phyloP scores from a whole-genome alignment of 2,888 invertebrate genomes.

The Subacronicta megacephala region DNA sequence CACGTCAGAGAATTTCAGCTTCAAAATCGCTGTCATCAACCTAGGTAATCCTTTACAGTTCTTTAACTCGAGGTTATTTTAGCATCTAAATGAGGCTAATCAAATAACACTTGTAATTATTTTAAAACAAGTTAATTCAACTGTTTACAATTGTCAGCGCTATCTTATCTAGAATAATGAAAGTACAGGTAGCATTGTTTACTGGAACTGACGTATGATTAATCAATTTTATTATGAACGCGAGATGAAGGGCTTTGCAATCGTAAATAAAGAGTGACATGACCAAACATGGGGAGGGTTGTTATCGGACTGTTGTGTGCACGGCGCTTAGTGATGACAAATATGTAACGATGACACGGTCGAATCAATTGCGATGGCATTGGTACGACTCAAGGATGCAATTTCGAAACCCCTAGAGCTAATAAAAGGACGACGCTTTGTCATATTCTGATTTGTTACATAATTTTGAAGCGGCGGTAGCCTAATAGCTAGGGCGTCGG shows the following conservation, averaged over 20 bases:
- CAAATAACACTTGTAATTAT: constrained; percentile 44
- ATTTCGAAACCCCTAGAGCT: constrained; percentile 52
- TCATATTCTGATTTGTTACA: not conserved
- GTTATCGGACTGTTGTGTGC: constrained; percentile 65
- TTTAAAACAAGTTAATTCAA: constrained; percentile 53
- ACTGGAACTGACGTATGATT: constrained; percentile 66
- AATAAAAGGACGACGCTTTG: not conserved
- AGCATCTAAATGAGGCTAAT: constrained; percentile 43
- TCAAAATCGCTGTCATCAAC: constrained; percentile 17
- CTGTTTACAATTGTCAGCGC: constrained; percentile 52
- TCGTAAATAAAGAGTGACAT: constrained; percentile 76
- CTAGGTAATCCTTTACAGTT: constrained; percentile 9
- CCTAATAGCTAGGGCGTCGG: too few species aligned
- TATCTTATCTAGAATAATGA: constrained; percentile 76
- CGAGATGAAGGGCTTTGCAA: constrained; percentile 70
- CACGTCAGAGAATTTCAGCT: constrained; percentile 8
- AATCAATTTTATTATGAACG: constrained; percentile 78
- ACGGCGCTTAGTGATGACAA: constrained; percentile 61
- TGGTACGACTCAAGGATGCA: constrained; percentile 58
- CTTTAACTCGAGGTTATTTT: constrained; percentile 38
- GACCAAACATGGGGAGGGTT: constrained; percentile 65
- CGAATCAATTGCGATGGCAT: constrained; percentile 65
- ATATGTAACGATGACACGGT: constrained; percentile 75
- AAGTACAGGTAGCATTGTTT: constrained; percentile 77
- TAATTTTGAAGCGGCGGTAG: too few species aligned